A percentile compares a stretch with the other conserved stretches of the same genome.
phyloP scores from a whole-genome alignment of 2,113 vertebrate species.

The Misgurnus anguillicaudatus region DNA sequence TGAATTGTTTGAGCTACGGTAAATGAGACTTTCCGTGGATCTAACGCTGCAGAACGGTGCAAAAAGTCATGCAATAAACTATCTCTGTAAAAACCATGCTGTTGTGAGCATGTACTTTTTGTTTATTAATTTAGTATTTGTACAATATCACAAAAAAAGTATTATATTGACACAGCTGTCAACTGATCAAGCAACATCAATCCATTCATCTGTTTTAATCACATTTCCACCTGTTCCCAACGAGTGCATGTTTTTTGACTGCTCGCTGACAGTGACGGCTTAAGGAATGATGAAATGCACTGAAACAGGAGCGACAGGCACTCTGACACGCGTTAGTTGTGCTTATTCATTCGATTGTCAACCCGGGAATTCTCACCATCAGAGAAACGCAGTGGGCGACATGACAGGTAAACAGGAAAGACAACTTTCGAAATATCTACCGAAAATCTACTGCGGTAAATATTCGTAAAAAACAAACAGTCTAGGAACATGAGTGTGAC shows the following conservation, averaged over 20 bases:
- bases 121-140: slow-evolving; percentile 24
- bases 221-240: slow-evolving; percentile 15
- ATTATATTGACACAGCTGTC: slow-evolving; percentile 6
- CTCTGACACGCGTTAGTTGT: slow-evolving; percentile 31
- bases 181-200: slow-evolving; percentile 12
- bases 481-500: slow-evolving; percentile 12
- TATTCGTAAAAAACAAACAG: slow-evolving; percentile 55
- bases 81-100: neutral
- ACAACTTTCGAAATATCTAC: slow-evolving; percentile 7
- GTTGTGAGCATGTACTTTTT: neutral
- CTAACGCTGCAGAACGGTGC: neutral
- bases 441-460: slow-evolving; percentile 53
- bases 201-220: slow-evolving; percentile 28
- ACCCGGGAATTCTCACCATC: slow-evolving; percentile 37
- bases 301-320: slow-evolving; percentile 54
- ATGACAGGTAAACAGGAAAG: slow-evolving; percentile 40
- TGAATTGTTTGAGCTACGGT: slow-evolving; percentile 11
- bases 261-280: slow-evolving; percentile 35
- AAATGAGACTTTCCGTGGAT: neutral
- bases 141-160: neutral
- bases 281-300: slow-evolving; percentile 55
- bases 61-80: slow-evolving; percentile 23
- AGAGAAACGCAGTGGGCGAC: slow-evolving; percentile 21
- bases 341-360: slow-evolving; percentile 43
- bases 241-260: neutral